phyloP scores from a whole-genome alignment of 2,888 invertebrate genomes.

The Ophioninae sp. region DNA sequence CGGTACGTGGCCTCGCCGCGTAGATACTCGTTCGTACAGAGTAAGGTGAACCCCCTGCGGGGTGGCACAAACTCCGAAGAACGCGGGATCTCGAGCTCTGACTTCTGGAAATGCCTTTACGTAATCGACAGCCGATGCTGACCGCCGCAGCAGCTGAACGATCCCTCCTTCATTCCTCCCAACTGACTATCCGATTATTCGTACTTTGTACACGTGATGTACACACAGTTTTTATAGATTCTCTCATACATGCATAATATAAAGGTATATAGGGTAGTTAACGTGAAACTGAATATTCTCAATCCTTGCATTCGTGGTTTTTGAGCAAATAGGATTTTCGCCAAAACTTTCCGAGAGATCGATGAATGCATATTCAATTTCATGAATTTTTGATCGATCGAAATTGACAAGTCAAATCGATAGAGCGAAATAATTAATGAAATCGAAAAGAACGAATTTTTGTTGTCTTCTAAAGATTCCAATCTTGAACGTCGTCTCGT shows the following conservation, averaged over 20 bases:
- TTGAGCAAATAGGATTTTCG: not conserved
- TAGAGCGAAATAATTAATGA: no score
- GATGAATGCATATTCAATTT: not conserved
- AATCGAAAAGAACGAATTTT: no score
- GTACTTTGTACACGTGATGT: conserved; percentile 22
- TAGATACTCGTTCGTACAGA: conserved; percentile 28
- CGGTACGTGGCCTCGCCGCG: conserved; percentile 6
- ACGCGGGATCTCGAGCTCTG: conserved; percentile 33
- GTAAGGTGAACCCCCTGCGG: not conserved
- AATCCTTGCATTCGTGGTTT: not conserved
- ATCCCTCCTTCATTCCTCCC: conserved; percentile 47
- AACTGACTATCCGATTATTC: conserved; percentile 37
- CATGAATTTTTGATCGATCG: not conserved
- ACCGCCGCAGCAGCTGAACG: conserved; percentile 52
- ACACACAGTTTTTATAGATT: not conserved
- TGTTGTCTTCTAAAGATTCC: no score
- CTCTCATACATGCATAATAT: not conserved
- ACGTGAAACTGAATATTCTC: not conserved
- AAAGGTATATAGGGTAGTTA: not conserved
- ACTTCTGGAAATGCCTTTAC: conserved; percentile 54
- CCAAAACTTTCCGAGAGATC: not conserved
- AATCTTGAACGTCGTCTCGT: not conserved
- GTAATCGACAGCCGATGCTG: conserved; percentile 51
- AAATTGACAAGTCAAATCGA: no score
- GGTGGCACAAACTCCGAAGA: conserved; percentile 35